Evolutionary conservation across 2,113 vertebrate species (phyloP).

Genomic region (Aegithalos caudatus): DNA sequence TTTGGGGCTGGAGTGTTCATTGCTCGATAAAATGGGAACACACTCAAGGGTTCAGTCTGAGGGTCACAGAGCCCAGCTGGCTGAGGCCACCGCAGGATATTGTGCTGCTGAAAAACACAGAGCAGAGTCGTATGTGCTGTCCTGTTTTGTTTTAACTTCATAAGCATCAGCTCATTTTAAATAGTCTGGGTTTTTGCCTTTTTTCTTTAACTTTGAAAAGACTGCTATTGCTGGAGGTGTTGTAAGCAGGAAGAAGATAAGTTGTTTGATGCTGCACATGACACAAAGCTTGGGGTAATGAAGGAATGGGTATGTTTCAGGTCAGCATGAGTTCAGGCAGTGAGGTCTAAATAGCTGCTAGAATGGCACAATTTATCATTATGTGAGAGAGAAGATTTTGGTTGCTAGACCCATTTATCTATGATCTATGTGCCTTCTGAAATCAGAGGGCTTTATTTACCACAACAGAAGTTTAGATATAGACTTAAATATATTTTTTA

Average conservation of each 20-base stretch:
- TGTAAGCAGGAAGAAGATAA: constrained; percentile 23
- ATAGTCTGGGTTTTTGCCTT: neutral
- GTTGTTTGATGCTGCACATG: neutral
- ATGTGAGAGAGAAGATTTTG: neutral
- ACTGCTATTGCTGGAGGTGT: neutral
- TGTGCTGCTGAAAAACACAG: neutral
- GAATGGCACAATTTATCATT: constrained; percentile 16
- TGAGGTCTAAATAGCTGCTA: constrained; percentile 13
- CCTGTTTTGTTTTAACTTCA: constrained; percentile 9
- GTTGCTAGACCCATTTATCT: neutral
- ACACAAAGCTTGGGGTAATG: neutral
- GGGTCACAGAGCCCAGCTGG: constrained; percentile 8
- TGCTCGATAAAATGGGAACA: constrained; percentile 1
- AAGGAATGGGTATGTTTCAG: neutral
- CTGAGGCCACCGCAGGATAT: neutral
- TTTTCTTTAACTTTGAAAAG: neutral
- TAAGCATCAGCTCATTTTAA: neutral
- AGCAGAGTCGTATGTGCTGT: neutral
- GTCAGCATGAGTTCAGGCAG: constrained; percentile 10
- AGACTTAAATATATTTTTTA: neutral
- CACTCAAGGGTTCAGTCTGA: neutral
- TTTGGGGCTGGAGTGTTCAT: neutral
- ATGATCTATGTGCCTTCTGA: constrained; percentile 5
- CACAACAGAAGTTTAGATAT: neutral
- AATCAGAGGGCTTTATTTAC: neutral